Base-by-base conservation (phyloP, 2,113 vertebrate species). In the Cyprinodon variegatus region DNA sequence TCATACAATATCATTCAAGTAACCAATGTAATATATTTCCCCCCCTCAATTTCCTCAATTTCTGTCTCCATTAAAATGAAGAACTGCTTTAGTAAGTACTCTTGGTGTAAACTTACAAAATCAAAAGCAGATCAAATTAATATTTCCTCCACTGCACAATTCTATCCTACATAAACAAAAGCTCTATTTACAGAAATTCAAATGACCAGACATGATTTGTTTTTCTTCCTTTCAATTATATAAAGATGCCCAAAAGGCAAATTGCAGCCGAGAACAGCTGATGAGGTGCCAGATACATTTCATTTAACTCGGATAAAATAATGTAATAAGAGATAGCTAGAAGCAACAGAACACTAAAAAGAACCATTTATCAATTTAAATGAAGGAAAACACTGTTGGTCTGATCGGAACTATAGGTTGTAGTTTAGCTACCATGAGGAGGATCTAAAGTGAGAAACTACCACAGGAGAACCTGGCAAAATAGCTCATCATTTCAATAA, bases 261-360 rank as follows among this genome's bases (percentile, higher is more conserved):
- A 90, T 83, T 84, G 85, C 67, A 81, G 73, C 79, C 84, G 40
- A 1, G 81, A 87, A 89, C 89, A 81, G 79, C 88, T 90, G 89
- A 93, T 91, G 88, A 91, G 86, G 84, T 91, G 86, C 86, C 82
- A 87, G 89, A 92, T 87, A 85, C 90, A 93, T 92, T 93, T 92
- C 91, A 93, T 92, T 93, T 91, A 90, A 90, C 90, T 86, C 82
- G 70, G 82, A 90, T 90, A 86, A 89, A 90, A 89, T 91, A 90
- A 91, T 89, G 82, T 86, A 91, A 88, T 90, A 92, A 79, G 77
- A 68, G 75, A 78, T 76, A 61, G 86, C 88, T 91, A 89, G 91
- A 85, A 90, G 85, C 83, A 91, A 86, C 78, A 80, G 81, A 82
- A 76, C 29, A 14, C 74, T 89, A 82, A 87, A 83, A 88, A 70